Evolutionary conservation across 1,140 invertebrate genomes (phyloP).

Genomic region (Platyscapa corneri): DNA sequence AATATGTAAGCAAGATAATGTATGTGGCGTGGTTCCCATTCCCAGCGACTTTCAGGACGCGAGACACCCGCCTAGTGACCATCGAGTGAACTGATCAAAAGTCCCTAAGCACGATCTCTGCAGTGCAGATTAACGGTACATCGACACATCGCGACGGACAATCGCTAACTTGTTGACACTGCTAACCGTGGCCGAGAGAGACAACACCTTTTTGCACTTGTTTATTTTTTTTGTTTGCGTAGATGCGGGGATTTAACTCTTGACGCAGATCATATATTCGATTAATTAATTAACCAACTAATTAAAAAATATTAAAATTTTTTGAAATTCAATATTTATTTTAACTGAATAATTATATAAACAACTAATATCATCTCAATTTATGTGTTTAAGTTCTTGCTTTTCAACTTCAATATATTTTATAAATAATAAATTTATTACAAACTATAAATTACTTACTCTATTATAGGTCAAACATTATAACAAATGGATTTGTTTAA

Average conservation of each 20-base stretch:
- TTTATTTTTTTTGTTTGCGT: conserved; percentile 1
- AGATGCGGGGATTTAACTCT: background rate
- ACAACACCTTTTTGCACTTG: conserved; percentile 55
- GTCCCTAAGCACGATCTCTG: conserved; percentile 62
- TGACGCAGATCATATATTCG: no score
- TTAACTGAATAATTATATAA: no score
- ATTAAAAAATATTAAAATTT: no score
- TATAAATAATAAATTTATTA: no score
- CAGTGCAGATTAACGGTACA: conserved; percentile 65
- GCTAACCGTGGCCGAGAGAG: conserved; percentile 42
- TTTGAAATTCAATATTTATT: no score
- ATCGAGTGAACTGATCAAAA: conserved; percentile 64
- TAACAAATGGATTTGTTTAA: no score
- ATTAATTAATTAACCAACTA: no score
- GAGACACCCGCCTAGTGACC: conserved; percentile 55
- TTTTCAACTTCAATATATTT: no score
- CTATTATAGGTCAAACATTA: no score
- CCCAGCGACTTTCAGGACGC: conserved; percentile 54
- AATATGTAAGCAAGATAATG: background rate
- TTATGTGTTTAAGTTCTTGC: no score
- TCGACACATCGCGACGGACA: conserved; percentile 63
- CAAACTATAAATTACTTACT: no score
- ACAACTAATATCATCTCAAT: no score
- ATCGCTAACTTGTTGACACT: conserved; percentile 57
- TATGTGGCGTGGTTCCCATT: conserved; percentile 53